Evolutionary conservation across 2,113 vertebrate genomes (phyloP).

Genomic region (Neofelis nebulosa): DNA sequence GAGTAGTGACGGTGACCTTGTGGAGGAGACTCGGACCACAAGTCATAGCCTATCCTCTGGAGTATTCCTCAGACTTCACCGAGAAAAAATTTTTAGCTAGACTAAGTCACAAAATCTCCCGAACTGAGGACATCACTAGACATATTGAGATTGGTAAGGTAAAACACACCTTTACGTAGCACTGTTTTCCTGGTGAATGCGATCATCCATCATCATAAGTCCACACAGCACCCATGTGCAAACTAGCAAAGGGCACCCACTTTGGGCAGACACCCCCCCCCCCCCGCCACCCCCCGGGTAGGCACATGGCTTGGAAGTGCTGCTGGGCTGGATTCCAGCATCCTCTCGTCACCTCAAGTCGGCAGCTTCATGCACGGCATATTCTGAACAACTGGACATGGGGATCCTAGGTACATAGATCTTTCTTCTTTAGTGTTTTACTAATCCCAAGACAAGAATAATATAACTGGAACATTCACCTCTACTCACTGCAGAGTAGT

Average conservation of each 20-base stretch:
- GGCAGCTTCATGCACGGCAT: not conserved
- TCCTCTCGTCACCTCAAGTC: not conserved
- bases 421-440: not conserved
- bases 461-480: not conserved
- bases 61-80: not conserved
- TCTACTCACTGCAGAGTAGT: not conserved
- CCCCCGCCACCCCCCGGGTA: accelerated
- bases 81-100: not conserved
- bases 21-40: not conserved
- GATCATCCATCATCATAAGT: not conserved
- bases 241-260: not conserved
- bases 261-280: not conserved
- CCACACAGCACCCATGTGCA: not conserved
- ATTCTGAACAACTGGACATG: not conserved
- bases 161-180: not conserved
- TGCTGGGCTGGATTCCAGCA: not conserved
- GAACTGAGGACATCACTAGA: not conserved
- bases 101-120: not conserved
- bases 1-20: too few relatives aligned
- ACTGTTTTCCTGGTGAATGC: not conserved
- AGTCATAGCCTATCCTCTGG: not conserved
- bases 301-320: not conserved
- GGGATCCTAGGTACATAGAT: not conserved
- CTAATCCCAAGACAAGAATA: slow-evolving; percentile 5
- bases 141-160: not conserved